Base-by-base conservation (phyloP, 1,140 invertebrate genomes). In the Ceratina japonica region DNA sequence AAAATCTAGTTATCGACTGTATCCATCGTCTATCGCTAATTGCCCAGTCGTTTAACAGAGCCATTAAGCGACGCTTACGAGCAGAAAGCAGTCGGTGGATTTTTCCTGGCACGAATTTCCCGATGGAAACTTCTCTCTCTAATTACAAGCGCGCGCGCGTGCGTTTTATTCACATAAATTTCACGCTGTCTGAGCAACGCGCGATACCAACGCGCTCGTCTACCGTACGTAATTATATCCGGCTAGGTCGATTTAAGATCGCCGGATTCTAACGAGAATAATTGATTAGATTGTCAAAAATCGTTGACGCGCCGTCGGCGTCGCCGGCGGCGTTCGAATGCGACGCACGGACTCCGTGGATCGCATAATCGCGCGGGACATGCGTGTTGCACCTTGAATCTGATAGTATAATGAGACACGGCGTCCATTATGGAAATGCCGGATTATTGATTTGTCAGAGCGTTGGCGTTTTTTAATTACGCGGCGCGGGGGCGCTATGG, bases 361-460 rank as follows among this genome's bases (percentile, higher is more conserved):
- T 61, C 37, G 56, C 24, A 27, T 65, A 52, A 51, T 54, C 27
- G 72, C 31, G 20, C 37, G 22, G 66, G 51, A 52, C 66, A 69
- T 49, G 31, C 44, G 27, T 66, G 73, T 56, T 75, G 51, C 73
- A 58, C 24, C 63, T 75, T 44, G 73, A 24, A 66, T 66, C 62
- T 66, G 73, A 66, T 20, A 27, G 62, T 66, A 37, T 66, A 75
- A 75, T 49, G 73, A 75, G 51, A 56, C 51, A 16, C 27, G 27
- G 15, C 62, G 31, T 54, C 27, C 73, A 54, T 66, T 75, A 75
- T 75, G 73, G 62, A 44, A 65, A 52, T 58, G 62, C 3, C 58
- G 27, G 73, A 75, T 75, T 75, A 66, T 75, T 58, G 62, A 75
- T 75, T 75, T 24, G 62, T 31, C 52, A 22, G 27, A 54, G 73